Evolutionary conservation across 2,797 vertebrate species (phyloP), one percentile per base, ranked within the genome.

Genomic region (Silurus aristotelis): DNA sequence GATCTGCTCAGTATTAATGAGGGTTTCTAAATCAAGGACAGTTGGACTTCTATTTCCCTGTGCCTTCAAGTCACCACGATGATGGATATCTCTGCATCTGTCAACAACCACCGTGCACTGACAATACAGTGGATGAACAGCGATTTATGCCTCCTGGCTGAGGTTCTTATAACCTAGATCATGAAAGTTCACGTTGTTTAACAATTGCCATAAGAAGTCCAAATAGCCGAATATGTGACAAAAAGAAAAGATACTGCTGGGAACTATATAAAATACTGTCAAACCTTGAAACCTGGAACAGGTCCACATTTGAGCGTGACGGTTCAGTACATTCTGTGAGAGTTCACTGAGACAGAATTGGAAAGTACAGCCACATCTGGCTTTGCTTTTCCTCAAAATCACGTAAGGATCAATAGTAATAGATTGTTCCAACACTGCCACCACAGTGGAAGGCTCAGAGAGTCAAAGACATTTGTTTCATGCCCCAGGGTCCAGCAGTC

Each of bases 1-100:
- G 92, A 90, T 93, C 92, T 88, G 7, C 80, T 84, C n/a, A 88
- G 91, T 92, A 93, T 94, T 93, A 93, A 95, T 93, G 91, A 90
- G 86, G 88, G 89, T 82, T 85, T 90, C 88, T 88, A 84, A 86
- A 81, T 80, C 89, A 88, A 91, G 89, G 90, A 87, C 88, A 82
- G 92, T 91, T 86, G 90, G 92, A 89, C 92, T 88, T 87, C 86
- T 70, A 82, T 82, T 84, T 76, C 56, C 25, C 7, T 68, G 17
- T 78, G 56, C 76, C 68, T 87, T 84, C 19, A 58, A 87, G 61
- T 43, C 70, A 58, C 58, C 46, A 25, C 73, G 52, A 79, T 75
- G 79, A 85, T n/a, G 25, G 9, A 81, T 85, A 58, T 52, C 46
- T 55, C 19, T 31, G 19, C 20, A 38, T 66, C 78, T 76, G 46